Conservation (phyloP, 2,888 invertebrate genomes). For the Chalcosyrphus nemorum region DNA sequence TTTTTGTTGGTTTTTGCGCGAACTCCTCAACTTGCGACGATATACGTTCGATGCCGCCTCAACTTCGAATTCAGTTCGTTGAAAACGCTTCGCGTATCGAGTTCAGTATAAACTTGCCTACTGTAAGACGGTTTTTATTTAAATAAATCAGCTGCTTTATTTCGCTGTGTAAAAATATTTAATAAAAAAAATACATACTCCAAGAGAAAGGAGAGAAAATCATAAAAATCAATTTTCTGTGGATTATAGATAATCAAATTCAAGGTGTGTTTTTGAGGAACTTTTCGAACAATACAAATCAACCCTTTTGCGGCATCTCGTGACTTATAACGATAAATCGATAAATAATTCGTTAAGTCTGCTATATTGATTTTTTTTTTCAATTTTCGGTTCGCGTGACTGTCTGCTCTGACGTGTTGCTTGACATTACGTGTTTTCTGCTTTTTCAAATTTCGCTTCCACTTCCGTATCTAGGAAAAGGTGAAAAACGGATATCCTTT, state of each 20-base stretch:
- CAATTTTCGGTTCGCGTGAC: slow-evolving; percentile 53
- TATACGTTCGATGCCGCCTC: slow-evolving; percentile 71
- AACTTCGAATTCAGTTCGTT: slow-evolving; percentile 70
- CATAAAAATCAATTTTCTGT: slow-evolving; percentile 17
- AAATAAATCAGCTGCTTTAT: slow-evolving; percentile 20
- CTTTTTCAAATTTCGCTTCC: neutral
- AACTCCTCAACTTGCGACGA: slow-evolving; percentile 72
- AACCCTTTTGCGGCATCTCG: slow-evolving; percentile 42
- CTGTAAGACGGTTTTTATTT: slow-evolving; percentile 20
- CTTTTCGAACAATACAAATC: slow-evolving; percentile 1
- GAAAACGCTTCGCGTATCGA: slow-evolving; percentile 68
- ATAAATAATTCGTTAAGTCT: slow-evolving; percentile 51
- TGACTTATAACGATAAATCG: slow-evolving; percentile 55
- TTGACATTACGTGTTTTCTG: neutral
- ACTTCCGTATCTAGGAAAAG: neutral
- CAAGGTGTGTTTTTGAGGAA: neutral
- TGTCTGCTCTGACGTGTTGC: slow-evolving; percentile 50
- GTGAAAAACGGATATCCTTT: slow-evolving; percentile 46
- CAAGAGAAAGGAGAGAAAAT: neutral
- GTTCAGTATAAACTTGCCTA: slow-evolving; percentile 51
- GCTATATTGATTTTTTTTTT: slow-evolving; percentile 59
- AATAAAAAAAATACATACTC: neutral
- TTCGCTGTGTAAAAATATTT: slow-evolving; percentile 18
- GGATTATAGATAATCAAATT: neutral
- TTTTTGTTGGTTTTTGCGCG: slow-evolving; percentile 56